These are phyloP conservation scores for Drosophila athabasca DNA, from an alignment of 1,140 invertebrate species.

Conservation along the genomic window DNA sequence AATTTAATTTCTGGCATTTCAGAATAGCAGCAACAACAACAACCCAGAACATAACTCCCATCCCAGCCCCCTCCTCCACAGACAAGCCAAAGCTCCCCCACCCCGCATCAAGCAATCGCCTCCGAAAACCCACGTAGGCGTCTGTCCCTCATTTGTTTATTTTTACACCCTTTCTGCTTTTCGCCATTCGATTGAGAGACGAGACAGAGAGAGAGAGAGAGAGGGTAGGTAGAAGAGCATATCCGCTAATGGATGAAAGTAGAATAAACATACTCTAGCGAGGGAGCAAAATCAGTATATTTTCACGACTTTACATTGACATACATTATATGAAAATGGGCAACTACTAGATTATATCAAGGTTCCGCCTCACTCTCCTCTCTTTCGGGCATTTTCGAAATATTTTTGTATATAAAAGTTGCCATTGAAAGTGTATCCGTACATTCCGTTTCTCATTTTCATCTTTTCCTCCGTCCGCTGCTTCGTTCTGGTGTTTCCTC, in stretches of 20 bases:
- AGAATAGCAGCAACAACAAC: slow-evolving; percentile 41
- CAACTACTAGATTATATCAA: too few species aligned
- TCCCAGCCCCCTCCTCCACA: too few species aligned
- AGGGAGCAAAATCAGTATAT: not conserved
- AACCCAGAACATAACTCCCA: slow-evolving; percentile 28
- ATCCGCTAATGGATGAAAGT: slow-evolving; percentile 14
- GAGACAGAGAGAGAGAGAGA: not conserved
- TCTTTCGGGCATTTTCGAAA: too few species aligned
- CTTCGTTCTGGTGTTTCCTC: slow-evolving; percentile 23
- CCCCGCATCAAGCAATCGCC: slow-evolving; percentile 29
- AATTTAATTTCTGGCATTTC: slow-evolving; percentile 75
- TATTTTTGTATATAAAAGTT: too few species aligned
- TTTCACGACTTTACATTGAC: too few species aligned
- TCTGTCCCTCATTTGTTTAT: slow-evolving; percentile 49
- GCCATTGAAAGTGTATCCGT: slow-evolving; percentile 3
- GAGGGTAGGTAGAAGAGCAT: slow-evolving; percentile 5
- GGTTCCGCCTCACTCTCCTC: too few species aligned
- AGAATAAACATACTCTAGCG: not conserved
- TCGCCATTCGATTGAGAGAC: slow-evolving; percentile 3
- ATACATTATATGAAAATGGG: too few species aligned
- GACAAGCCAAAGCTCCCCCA: too few species aligned
- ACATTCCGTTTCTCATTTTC: slow-evolving; percentile 39
- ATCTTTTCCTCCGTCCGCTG: slow-evolving; percentile 24
- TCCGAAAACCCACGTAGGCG: slow-evolving; percentile 46
- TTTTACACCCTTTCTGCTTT: slow-evolving; percentile 46